These are phyloP conservation scores for Hofmannophila pseudospretella DNA, from an alignment of 2,888 invertebrate genomes.

Conservation along the genomic window DNA sequence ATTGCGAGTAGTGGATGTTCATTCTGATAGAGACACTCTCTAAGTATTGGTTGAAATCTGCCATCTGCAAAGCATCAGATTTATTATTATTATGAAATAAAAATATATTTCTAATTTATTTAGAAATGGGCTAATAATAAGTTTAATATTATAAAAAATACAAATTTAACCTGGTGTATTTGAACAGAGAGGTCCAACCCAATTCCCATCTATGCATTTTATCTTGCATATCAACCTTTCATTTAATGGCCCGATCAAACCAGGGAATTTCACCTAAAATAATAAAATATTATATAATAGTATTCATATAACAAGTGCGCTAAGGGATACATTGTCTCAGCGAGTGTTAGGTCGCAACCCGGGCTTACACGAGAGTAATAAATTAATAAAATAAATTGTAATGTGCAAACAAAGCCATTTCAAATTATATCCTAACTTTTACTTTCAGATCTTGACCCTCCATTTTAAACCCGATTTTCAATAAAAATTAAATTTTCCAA, in stretches of 20 bases:
- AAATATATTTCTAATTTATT: too few relatives aligned
- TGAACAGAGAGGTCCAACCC: conserved; percentile 90
- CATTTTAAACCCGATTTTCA: too few relatives aligned
- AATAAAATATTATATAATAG: neutral
- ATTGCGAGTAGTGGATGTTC: conserved; percentile 83
- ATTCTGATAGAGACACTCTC: conserved; percentile 84
- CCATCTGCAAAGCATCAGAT: conserved; percentile 78
- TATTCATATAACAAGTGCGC: too few relatives aligned
- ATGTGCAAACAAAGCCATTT: too few relatives aligned
- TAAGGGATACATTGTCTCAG: too few relatives aligned
- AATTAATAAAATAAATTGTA: too few relatives aligned
- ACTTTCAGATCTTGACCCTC: too few relatives aligned
- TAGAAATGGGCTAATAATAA: neutral
- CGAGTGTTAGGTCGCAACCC: too few relatives aligned
- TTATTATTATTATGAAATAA: neutral
- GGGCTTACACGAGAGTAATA: too few relatives aligned
- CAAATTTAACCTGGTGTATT: conserved; percentile 80
- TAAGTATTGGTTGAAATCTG: conserved; percentile 86
- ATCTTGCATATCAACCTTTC: conserved; percentile 88
- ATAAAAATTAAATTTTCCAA: too few relatives aligned
- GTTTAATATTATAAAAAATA: neutral
- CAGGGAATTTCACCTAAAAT: conserved; percentile 84
- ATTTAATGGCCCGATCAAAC: conserved; percentile 84
- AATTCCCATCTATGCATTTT: conserved; percentile 89
- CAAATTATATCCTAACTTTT: too few relatives aligned